Evolutionary conservation across 1,140 invertebrate species (phyloP).

Genomic region (Magallana angulata): DNA sequence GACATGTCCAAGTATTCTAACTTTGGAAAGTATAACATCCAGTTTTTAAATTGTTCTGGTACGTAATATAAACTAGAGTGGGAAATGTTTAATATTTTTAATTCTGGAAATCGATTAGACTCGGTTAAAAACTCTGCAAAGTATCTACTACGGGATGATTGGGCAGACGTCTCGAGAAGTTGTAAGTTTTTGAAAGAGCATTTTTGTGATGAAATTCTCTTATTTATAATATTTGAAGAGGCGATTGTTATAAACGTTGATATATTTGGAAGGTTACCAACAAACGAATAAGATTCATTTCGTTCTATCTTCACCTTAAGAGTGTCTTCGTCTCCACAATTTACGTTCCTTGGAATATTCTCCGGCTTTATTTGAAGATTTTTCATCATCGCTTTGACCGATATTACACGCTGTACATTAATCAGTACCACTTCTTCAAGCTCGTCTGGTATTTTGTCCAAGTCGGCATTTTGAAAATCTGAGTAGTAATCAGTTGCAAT

Average conservation of each 20-base stretch:
- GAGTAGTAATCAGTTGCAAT: constrained; percentile 49
- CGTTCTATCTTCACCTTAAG: constrained; percentile 44
- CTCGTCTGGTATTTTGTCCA: constrained; percentile 47
- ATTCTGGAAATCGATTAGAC: constrained; percentile 49
- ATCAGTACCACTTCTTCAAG: constrained; percentile 46
- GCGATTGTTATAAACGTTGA: background rate
- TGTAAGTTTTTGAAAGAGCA: constrained; percentile 52
- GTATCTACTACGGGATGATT: constrained; percentile 46
- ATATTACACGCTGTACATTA: constrained; percentile 33
- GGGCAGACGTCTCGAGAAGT: constrained; percentile 50
- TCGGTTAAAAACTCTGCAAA: constrained; percentile 52
- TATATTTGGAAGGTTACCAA: background rate
- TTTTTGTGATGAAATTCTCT: constrained; percentile 44
- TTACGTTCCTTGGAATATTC: constrained; percentile 46
- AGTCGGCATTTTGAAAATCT: constrained; percentile 37
- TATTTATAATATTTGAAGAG: constrained; percentile 43
- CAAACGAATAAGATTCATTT: constrained; percentile 55
- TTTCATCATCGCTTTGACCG: constrained; percentile 26
- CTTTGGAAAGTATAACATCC: constrained; percentile 63
- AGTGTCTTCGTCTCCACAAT: constrained; percentile 57
- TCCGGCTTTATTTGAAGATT: constrained; percentile 35
- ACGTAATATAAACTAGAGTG: constrained; percentile 49
- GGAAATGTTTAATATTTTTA: constrained; percentile 58
- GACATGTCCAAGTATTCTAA: constrained; percentile 63
- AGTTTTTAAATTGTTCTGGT: constrained; percentile 51